phyloP scores from a whole-genome alignment of 2,797 vertebrate genomes.

The Sebastes elongatus region DNA sequence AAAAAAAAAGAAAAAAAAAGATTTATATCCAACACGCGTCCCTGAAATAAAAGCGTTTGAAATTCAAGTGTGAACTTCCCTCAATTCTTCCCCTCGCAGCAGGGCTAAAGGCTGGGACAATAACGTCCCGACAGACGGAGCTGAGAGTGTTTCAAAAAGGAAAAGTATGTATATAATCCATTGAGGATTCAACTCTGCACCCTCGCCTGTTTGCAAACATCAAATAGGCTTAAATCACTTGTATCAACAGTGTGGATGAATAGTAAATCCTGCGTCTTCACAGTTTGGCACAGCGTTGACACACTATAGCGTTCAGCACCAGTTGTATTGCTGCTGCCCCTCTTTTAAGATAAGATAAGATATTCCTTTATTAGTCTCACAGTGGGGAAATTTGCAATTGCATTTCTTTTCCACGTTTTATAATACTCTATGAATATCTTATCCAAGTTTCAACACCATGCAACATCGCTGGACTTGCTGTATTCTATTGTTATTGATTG shows the following conservation, averaged over 20 bases:
- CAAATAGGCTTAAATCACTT: constrained; percentile 16
- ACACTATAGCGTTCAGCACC: neutral
- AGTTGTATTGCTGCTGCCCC: neutral
- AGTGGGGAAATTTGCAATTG: no score
- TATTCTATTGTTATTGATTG: neutral
- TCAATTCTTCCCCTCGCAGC: constrained; percentile 73
- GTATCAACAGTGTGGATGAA: constrained; percentile 4
- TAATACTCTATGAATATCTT: neutral
- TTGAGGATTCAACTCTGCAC: neutral
- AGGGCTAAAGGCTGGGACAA: constrained; percentile 64
- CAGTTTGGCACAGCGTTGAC: neutral
- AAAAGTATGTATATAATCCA: constrained; percentile 12
- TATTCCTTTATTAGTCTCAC: no score
- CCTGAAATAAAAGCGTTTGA: constrained; percentile 53
- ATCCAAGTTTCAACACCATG: neutral
- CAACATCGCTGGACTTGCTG: neutral
- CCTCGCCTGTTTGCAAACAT: neutral
- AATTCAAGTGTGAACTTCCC: constrained; percentile 66
- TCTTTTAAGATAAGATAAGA: no score
- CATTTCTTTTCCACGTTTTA: constrained; percentile 2
- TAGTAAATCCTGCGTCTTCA: constrained; percentile 3
- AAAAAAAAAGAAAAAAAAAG: neutral
- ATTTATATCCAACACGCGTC: constrained; percentile 33
- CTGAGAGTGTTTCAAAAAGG: constrained; percentile 6
- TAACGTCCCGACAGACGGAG: constrained; percentile 27